Conservation (phyloP, 1,140 invertebrate genomes). For the Penaeus chinensis region DNA sequence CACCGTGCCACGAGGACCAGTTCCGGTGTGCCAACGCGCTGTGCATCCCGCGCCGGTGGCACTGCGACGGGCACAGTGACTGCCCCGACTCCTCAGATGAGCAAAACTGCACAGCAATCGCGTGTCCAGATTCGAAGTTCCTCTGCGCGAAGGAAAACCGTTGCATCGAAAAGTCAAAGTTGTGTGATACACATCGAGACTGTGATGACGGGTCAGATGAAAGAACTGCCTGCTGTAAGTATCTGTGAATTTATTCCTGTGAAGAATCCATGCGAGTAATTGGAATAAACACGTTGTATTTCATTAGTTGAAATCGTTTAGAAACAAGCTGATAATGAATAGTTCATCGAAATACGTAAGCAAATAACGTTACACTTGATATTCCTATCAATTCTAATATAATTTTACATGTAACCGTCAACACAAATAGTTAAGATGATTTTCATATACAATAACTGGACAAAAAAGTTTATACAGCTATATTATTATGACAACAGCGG, state of each 20-base stretch:
- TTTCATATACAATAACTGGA: not conserved
- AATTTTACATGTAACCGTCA: too few relatives aligned
- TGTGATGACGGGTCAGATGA: slow-evolving; percentile 93
- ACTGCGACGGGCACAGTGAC: slow-evolving; percentile 70
- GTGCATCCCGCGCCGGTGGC: slow-evolving; percentile 82
- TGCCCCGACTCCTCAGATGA: slow-evolving; percentile 78
- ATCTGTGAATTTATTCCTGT: slow-evolving; percentile 41
- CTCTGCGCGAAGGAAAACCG: slow-evolving; percentile 82
- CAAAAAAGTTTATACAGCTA: too few relatives aligned
- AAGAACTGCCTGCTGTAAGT: slow-evolving; percentile 87
- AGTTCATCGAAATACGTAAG: too few relatives aligned
- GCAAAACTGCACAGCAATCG: slow-evolving; percentile 86
- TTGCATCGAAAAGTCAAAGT: slow-evolving; percentile 87
- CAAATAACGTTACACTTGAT: too few relatives aligned
- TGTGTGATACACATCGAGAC: slow-evolving; percentile 91
- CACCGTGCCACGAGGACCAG: slow-evolving; percentile 88
- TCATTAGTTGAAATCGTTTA: not conserved
- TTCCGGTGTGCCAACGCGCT: slow-evolving; percentile 93
- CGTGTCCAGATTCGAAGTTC: slow-evolving; percentile 92
- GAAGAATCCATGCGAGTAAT: not conserved
- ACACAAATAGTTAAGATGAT: too few relatives aligned
- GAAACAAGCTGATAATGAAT: too few relatives aligned
- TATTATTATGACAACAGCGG: slow-evolving; percentile 72
- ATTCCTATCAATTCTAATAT: too few relatives aligned
- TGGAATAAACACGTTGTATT: not conserved